Evolutionary conservation across 2,888 invertebrate species (phyloP).

Genomic region (Diaphora mendica): DNA sequence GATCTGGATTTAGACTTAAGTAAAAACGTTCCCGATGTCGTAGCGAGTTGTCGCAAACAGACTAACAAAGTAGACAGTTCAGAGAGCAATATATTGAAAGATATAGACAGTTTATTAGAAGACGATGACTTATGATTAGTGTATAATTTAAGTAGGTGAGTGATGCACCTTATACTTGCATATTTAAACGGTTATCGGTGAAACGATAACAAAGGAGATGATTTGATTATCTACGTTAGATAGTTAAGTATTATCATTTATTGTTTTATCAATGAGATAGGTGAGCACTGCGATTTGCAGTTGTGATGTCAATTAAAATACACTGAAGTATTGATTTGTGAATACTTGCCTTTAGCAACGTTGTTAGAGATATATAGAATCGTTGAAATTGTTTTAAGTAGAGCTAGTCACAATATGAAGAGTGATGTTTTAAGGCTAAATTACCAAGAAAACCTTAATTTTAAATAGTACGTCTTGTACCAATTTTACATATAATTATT

Average conservation of each 20-base stretch:
- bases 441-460: background rate
- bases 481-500: background rate
- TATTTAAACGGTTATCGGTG: background rate
- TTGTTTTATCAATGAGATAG: background rate
- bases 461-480: background rate
- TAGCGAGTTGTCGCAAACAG: constrained; percentile 75
- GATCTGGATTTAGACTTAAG: constrained; percentile 68
- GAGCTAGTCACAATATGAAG: background rate
- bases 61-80: constrained; percentile 54
- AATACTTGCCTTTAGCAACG: background rate
- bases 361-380: background rate
- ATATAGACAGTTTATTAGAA: constrained; percentile 67
- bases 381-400: background rate
- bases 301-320: background rate
- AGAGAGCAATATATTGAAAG: constrained; percentile 63
- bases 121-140: constrained; percentile 71
- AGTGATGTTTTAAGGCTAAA: background rate
- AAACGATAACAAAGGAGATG: background rate
- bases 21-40: constrained; percentile 79
- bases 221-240: background rate
- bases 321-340: background rate
- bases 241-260: background rate
- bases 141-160: constrained; percentile 20
- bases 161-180: constrained; percentile 14
- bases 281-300: background rate